phyloP scores from a whole-genome alignment of 2,113 vertebrate species.

The Saccopteryx leptura region DNA sequence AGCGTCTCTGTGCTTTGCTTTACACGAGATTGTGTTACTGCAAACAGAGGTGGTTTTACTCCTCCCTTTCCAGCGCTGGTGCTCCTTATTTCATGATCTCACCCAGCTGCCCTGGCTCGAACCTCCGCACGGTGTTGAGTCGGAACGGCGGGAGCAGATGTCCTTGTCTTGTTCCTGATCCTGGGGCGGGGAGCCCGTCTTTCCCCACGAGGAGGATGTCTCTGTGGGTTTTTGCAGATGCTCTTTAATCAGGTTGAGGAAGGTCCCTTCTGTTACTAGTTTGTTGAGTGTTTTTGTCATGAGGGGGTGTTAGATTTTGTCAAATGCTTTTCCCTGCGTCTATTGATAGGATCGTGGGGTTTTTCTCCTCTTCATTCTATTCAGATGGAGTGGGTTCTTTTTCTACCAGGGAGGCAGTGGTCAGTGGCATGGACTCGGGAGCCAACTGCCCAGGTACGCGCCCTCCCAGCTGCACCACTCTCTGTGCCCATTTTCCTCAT shows the following conservation, averaged over 20 bases:
- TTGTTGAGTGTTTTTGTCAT: neutral
- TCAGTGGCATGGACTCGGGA: neutral
- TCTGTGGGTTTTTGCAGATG: neutral
- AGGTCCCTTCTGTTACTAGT: neutral
- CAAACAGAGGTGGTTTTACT: neutral
- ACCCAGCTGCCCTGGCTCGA: neutral
- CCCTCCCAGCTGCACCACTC: rapidly evolving
- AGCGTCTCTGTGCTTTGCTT: neutral
- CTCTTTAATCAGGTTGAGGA: neutral
- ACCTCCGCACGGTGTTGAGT: neutral
- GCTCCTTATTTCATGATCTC: neutral
- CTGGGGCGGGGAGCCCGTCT: neutral
- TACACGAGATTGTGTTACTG: neutral
- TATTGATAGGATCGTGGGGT: neutral
- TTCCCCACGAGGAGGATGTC: neutral
- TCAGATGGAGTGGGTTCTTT: neutral
- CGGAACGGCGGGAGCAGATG: too few species aligned
- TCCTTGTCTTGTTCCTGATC: neutral
- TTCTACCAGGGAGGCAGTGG: neutral
- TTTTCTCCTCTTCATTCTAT: neutral
- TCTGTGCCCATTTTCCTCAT: neutral
- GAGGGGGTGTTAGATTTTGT: neutral
- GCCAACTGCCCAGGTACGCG: rapidly evolving
- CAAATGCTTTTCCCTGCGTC: neutral
- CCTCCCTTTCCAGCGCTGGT: neutral